Base-by-base conservation (phyloP, 1,140 invertebrate species). In the Berghia stephanieae region DNA sequence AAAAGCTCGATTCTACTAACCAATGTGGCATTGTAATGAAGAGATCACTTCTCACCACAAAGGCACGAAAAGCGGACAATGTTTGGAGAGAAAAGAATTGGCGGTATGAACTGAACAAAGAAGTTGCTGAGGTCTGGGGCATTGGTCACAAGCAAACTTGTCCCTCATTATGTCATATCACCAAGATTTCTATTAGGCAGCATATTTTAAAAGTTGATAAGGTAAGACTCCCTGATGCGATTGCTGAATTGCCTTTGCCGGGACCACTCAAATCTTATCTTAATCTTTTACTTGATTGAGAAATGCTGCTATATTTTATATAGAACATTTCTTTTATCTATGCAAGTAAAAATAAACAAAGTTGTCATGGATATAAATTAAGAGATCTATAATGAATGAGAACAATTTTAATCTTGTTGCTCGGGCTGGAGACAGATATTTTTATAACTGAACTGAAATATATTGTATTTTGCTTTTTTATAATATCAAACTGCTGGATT, bases 41-140 rank as follows among this genome's bases (percentile, higher is more conserved):
- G 10, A 21, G 63, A 27, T 67, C 63, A 6, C 27, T 67, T 67
- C 40, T 67, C 34, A 18, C 8, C 21, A 36, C 63, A 3, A 18
- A 38, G 34, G 27, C 18, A 31, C 34, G 36, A 21, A 67, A 67
- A 67, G 21, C 36, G 21, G 21, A 31, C 6, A 38, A 67, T 31
- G 5, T 67, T 18, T 67, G 63, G 63, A 34, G 63, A 36, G 40
- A 36, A 36, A 36, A 67, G 40, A 21, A 36, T 31, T 27, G 27
- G 18, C 34, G 27, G 40, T 67, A 67, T 67, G 63, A 67, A 67
- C 63, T 67, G 27, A 67, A 67, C 34, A 27, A 36, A 36, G 63
- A 34, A 31, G 21, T 67, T 67, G 63, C 63, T 36, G 63, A 67
- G 18, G 34, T 34, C 18, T 67, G 63, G 63, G 63, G 63, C n/a